Conservation (phyloP, 2,113 vertebrate species). For the Ochotona princeps region DNA sequence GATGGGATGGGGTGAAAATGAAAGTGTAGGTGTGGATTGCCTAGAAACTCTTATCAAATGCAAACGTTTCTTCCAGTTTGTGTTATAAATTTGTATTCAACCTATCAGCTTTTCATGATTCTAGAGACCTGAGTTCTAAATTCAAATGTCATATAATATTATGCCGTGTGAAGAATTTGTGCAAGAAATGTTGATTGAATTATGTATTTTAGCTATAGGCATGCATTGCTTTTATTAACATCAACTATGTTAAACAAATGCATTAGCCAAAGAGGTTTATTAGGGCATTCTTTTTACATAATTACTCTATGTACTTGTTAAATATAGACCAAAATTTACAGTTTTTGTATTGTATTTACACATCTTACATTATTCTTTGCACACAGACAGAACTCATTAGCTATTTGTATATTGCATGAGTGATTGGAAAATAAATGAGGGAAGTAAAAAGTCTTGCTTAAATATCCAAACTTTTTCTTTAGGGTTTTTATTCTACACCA, state of each 20-base stretch:
- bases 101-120: background rate
- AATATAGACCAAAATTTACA: background rate
- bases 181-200: background rate
- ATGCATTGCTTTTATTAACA: background rate
- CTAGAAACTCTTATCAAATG: background rate
- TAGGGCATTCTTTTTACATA: background rate
- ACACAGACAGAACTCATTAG: background rate
- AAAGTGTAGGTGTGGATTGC: background rate
- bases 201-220: background rate
- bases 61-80: background rate
- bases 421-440: constrained; percentile 36
- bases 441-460: background rate
- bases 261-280: background rate
- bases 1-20: background rate
- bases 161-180: background rate
- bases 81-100: background rate
- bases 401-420: background rate
- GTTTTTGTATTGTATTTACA: background rate
- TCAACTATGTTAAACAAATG: background rate
- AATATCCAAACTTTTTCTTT: background rate
- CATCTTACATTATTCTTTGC: background rate
- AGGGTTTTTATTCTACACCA: constrained; percentile 3
- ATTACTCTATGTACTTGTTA: background rate
- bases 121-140: background rate
- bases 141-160: background rate